These are phyloP conservation scores for Lemur catta DNA, from an alignment of 2,797 vertebrate species.

Conservation along the genomic window DNA sequence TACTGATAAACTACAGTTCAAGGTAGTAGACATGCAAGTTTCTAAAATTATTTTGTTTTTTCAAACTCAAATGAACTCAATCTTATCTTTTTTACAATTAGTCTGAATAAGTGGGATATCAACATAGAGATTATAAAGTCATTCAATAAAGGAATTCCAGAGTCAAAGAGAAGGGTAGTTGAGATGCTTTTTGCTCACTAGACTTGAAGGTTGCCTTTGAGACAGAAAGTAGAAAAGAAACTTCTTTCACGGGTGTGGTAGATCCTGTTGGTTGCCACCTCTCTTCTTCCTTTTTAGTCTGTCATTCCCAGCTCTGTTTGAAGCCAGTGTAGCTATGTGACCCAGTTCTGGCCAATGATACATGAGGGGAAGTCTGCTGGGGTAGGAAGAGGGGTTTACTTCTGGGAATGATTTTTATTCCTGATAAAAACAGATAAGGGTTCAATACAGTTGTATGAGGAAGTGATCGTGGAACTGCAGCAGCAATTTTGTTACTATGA, in stretches of 20 bases:
- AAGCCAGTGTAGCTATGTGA: background rate
- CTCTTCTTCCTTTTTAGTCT: background rate
- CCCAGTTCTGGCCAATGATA: slow-evolving; percentile 14
- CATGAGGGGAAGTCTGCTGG: background rate
- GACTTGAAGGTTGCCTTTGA: background rate
- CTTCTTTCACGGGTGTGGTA: background rate
- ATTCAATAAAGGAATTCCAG: background rate
- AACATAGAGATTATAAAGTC: background rate
- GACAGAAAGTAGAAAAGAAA: background rate
- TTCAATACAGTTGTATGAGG: background rate
- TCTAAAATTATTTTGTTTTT: background rate
- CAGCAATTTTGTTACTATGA: background rate
- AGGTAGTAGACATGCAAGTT: background rate
- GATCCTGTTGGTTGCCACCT: background rate
- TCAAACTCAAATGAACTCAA: background rate
- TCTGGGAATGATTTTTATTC: background rate
- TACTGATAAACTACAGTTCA: background rate
- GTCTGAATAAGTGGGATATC: background rate
- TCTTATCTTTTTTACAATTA: background rate
- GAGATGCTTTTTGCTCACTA: background rate
- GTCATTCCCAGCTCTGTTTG: background rate
- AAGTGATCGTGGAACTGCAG: background rate
- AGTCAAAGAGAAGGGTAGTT: background rate
- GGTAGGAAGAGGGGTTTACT: background rate
- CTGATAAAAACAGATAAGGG: background rate